Evolutionary conservation across 2,888 invertebrate genomes (phyloP), one percentile per base, ranked within the genome.

Genomic region (Chymomyza fuscimana): DNA sequence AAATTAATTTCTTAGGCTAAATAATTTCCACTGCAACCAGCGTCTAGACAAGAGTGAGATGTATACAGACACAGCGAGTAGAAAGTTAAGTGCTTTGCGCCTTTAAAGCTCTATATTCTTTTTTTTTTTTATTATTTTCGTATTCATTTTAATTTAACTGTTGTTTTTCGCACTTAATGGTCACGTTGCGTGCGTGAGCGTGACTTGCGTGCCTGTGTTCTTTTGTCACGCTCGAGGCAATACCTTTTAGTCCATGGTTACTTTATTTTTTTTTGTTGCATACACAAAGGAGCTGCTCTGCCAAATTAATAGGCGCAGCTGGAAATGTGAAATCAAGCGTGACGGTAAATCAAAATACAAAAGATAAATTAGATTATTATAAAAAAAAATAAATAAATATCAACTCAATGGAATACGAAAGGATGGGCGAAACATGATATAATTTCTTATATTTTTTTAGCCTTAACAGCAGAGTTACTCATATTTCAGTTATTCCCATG

Each of bases 1-100:
- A 83, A 87, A 83, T 83, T 87, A 82, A 83, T 83, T 83, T 83
- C 67, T 60, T 65, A 52, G 72, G 70, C 62, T 65, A 67, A 74
- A 36, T 36, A 16, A 75, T 64, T 67, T 70, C 75, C 73, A 80
- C 80, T 75, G 64, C 76, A 87, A 83, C 80, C 86, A 82, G 81
- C 73, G 83, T 83, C 83, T 83, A 86, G 83, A 87, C 83, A 40
- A 58, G 70, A 12, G 19, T 32, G 29, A 4, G 50, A 36, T 36
- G 60, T 25, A 12, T 0, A 12, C 2, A 46, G 29, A 65, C 58
- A n/a, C 15, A 46, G 60, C 25, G 67, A 68, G 70, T 65, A 63
- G 60, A 63, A 73, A 61, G 62, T 70, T 72, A 77, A 82, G 73
- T 78, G 70, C 62, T 78, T 54, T 54, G 54, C 6, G 82, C 80